Evolutionary conservation across 2,888 invertebrate genomes (phyloP).

Genomic region (Eilema griseolum): DNA sequence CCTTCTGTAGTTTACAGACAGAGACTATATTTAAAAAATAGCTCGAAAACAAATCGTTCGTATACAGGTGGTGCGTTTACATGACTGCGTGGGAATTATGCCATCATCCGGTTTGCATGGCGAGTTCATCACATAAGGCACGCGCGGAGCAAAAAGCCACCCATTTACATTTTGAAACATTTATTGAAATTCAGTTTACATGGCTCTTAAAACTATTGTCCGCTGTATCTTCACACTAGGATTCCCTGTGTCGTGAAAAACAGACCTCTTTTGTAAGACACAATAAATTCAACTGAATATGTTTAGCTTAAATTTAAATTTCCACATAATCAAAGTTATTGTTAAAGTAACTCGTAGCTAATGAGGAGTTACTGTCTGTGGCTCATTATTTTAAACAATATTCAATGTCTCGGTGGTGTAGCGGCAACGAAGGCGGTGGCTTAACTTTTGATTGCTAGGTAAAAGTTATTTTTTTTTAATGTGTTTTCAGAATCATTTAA

Average conservation of each 20-base stretch:
- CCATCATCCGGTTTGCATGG: conserved; percentile 54
- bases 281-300: too few relatives aligned
- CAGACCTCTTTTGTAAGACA: too few relatives aligned
- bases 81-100: conserved; percentile 36
- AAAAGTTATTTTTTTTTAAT: too few relatives aligned
- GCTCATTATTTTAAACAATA: conserved; percentile 25
- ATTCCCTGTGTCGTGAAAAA: too few relatives aligned
- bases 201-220: too few relatives aligned
- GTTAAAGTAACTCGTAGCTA: conserved; percentile 26
- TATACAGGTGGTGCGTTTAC: conserved; percentile 15
- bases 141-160: conserved; percentile 36
- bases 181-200: too few relatives aligned
- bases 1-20: neutral
- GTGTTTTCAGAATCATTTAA: too few relatives aligned
- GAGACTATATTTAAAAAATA: neutral
- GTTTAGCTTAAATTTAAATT: too few relatives aligned
- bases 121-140: conserved; percentile 42
- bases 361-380: conserved; percentile 43
- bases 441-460: too few relatives aligned
- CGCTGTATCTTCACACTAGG: too few relatives aligned
- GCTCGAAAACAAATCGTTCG: conserved; percentile 20
- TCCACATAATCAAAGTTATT: too few relatives aligned
- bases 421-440: neutral
- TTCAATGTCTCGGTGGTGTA: neutral
- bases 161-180: too few relatives aligned